Evolutionary conservation across 2,797 vertebrate genomes (phyloP).

Genomic region (Chelmon rostratus): DNA sequence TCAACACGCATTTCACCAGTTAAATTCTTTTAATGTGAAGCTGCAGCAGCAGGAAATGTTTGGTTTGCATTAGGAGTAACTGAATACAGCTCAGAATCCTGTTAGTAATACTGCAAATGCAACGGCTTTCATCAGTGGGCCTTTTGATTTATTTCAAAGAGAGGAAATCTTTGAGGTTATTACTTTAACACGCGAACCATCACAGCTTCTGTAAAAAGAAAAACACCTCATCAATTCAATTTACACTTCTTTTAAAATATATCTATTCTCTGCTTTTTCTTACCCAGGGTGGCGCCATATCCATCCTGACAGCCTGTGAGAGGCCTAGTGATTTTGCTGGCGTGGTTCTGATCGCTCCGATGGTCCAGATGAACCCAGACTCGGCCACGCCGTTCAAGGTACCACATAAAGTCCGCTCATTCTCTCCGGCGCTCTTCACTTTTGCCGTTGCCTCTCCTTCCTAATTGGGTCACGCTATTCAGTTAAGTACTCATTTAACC

Average conservation of each 20-base stretch:
- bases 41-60: too few species aligned
- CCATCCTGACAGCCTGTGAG: slow-evolving; percentile 92
- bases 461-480: neutral
- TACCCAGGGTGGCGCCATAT: slow-evolving; percentile 93
- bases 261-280: neutral
- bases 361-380: slow-evolving; percentile 95
- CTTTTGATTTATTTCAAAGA: too few species aligned
- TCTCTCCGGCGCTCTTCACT: neutral
- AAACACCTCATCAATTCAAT: neutral
- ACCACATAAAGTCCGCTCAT: slow-evolving; percentile 4
- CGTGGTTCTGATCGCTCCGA: slow-evolving; percentile 92
- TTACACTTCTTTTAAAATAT: neutral
- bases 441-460: neutral
- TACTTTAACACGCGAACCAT: too few species aligned
- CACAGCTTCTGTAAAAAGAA: neutral
- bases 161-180: too few species aligned
- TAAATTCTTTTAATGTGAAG: too few species aligned
- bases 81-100: too few species aligned
- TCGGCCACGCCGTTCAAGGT: slow-evolving; percentile 97
- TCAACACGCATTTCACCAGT: too few species aligned
- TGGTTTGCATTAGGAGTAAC: too few species aligned
- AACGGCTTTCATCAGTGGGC: too few species aligned
- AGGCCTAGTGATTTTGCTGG: slow-evolving; percentile 91
- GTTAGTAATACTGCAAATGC: too few species aligned
- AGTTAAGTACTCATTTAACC: slow-evolving; percentile 9